Evolutionary conservation across 2,113 vertebrate species (phyloP).

Genomic region (Oncorhynchus clarkii): DNA sequence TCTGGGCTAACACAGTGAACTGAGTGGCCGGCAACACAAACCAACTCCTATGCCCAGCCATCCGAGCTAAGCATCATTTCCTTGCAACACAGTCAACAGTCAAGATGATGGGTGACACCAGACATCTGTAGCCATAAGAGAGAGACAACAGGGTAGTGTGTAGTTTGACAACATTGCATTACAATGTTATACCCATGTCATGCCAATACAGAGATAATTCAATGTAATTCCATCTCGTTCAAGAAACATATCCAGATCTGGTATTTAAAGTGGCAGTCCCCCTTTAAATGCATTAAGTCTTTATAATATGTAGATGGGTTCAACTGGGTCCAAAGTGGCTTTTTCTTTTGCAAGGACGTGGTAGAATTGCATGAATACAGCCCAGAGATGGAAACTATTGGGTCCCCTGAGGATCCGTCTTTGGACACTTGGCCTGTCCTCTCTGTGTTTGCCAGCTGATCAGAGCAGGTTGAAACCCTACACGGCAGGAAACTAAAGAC

Average conservation of each 20-base stretch:
- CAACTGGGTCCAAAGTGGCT: too few species aligned
- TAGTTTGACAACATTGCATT: neutral
- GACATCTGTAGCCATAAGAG: too few species aligned
- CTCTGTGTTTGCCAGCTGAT: slow-evolving; percentile 63
- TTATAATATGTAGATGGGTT: too few species aligned
- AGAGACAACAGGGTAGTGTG: neutral
- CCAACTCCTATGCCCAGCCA: slow-evolving; percentile 39
- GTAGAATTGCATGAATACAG: too few species aligned
- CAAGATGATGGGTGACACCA: neutral
- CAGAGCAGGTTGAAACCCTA: slow-evolving; percentile 69
- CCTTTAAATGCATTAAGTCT: too few species aligned
- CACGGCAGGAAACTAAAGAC: slow-evolving; percentile 65
- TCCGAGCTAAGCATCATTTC: slow-evolving; percentile 2
- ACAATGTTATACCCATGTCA: too few species aligned
- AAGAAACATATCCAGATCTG: too few species aligned
- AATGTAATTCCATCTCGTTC: too few species aligned
- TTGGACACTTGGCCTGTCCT: slow-evolving; percentile 45
- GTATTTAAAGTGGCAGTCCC: too few species aligned
- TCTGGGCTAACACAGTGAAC: slow-evolving; percentile 36
- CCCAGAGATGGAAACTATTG: too few species aligned
- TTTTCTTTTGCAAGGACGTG: too few species aligned
- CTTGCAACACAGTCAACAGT: slow-evolving; percentile 13
- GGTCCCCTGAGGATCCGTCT: neutral
- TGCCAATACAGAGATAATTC: too few species aligned
- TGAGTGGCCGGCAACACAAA: slow-evolving; percentile 39